These are phyloP conservation scores for Triplophysa tibetana DNA, from an alignment of 2,113 vertebrate genomes.

Conservation along the genomic window DNA sequence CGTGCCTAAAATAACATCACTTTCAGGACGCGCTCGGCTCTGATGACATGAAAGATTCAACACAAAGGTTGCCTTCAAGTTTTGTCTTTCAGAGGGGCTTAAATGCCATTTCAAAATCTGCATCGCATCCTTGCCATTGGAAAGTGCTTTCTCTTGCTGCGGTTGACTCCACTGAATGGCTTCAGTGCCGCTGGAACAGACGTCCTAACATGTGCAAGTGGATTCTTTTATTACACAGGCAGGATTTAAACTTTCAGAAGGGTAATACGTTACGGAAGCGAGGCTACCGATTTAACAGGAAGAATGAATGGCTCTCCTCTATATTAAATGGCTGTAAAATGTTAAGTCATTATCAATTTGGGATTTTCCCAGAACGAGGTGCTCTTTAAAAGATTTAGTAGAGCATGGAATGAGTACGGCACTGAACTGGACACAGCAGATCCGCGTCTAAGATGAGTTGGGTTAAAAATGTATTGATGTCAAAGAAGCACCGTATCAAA, in stretches of 20 bases:
- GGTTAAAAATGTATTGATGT: conserved; percentile 49
- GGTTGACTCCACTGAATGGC: neutral
- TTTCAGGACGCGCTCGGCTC: conserved; percentile 2
- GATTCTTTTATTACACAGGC: conserved; percentile 25
- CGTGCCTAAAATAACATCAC: conserved; percentile 20
- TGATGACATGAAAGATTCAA: conserved; percentile 46
- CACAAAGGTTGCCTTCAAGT: conserved; percentile 33
- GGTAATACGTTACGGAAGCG: conserved; percentile 23
- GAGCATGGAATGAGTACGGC: conserved; percentile 18
- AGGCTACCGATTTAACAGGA: conserved; percentile 32
- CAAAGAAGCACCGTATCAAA: conserved; percentile 31
- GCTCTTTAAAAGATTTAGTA: conserved; percentile 41
- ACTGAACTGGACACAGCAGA: conserved; percentile 35
- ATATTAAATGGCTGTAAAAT: conserved; percentile 39
- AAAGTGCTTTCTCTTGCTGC: neutral
- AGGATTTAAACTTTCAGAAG: conserved; percentile 34
- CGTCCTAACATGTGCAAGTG: neutral
- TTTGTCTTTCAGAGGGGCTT: conserved; percentile 3
- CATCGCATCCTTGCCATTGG: neutral
- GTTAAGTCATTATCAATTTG: conserved; percentile 35
- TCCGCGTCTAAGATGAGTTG: conserved; percentile 25
- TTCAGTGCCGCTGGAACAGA: neutral
- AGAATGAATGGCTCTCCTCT: conserved; percentile 21
- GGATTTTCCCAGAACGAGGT: conserved; percentile 26
- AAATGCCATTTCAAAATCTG: conserved; percentile 17